Evolutionary conservation across 2,888 invertebrate species (phyloP).

Genomic region (Caenorhabditis japonica): DNA sequence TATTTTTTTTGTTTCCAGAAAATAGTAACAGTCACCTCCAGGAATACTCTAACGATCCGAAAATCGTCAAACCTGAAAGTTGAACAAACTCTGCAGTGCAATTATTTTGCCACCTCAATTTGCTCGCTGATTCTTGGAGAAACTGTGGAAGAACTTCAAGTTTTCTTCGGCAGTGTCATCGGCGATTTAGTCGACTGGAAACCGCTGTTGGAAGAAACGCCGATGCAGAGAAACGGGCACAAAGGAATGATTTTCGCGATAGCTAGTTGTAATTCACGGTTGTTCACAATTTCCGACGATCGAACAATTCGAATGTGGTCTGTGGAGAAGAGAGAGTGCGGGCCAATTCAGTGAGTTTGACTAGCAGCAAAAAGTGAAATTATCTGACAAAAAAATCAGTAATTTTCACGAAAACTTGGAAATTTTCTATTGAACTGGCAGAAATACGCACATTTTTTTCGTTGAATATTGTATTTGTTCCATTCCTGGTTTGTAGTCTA

Average conservation of each 20-base stretch:
- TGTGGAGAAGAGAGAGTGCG: slow-evolving; percentile 9
- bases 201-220: not conserved
- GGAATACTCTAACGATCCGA: slow-evolving; percentile 24
- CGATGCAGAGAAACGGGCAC: slow-evolving; percentile 23
- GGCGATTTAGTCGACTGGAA: slow-evolving; percentile 47
- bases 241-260: slow-evolving; percentile 61
- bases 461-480: no score
- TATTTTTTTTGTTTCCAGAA: slow-evolving; percentile 4
- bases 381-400: no score
- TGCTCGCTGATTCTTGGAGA: slow-evolving; percentile 38
- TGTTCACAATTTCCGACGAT: slow-evolving; percentile 62
- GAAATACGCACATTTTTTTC: no score
- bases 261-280: slow-evolving; percentile 6
- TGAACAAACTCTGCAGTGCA: slow-evolving; percentile 26
- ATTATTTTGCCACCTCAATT: slow-evolving; percentile 49
- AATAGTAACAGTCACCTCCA: slow-evolving; percentile 27
- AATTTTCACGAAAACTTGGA: no score
- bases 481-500: no score
- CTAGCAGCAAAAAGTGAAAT: no score
- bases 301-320: slow-evolving; percentile 57
- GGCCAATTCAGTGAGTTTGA: slow-evolving; percentile 6
- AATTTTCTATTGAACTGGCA: no score
- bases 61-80: slow-evolving; percentile 4
- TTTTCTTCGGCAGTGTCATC: slow-evolving; percentile 42
- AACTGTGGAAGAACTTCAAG: not conserved